These are phyloP conservation scores for Polyploca ridens DNA, from an alignment of 2,888 invertebrate species.

Conservation along the genomic window DNA sequence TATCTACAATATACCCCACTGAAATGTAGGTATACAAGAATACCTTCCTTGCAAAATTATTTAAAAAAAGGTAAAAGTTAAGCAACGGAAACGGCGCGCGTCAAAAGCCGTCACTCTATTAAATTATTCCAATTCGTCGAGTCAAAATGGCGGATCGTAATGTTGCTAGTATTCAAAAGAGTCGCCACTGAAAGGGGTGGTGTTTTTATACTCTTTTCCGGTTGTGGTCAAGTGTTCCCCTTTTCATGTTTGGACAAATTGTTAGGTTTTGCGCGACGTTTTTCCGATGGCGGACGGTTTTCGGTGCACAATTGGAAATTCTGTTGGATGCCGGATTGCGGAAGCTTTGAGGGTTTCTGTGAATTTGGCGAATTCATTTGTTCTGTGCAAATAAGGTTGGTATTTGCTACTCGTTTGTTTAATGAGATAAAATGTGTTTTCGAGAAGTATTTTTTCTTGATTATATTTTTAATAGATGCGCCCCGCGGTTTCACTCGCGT, in stretches of 20 bases:
- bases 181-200: slow-evolving; percentile 47
- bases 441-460: background rate
- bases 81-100: slow-evolving; percentile 53
- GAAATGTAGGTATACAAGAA: background rate
- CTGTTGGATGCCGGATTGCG: slow-evolving; percentile 22
- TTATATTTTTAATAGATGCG: too few species aligned
- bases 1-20: background rate
- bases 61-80: slow-evolving; percentile 44
- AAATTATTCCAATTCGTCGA: slow-evolving; percentile 76
- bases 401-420: background rate
- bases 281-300: slow-evolving; percentile 22
- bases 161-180: slow-evolving; percentile 69
- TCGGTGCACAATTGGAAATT: slow-evolving; percentile 29
- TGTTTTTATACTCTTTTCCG: slow-evolving; percentile 38
- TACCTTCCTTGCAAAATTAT: slow-evolving; percentile 8
- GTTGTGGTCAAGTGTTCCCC: slow-evolving; percentile 52
- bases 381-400: background rate
- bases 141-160: slow-evolving; percentile 69
- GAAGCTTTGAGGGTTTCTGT: background rate
- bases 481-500: too few species aligned
- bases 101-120: slow-evolving; percentile 71
- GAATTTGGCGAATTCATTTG: slow-evolving; percentile 9
- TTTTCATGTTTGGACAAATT: slow-evolving; percentile 48
- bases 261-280: slow-evolving; percentile 37
- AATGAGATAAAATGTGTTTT: background rate